Base-by-base conservation (phyloP, 92 coral and sea anemone genomes). In the Zoanthus solanderi region DNA sequence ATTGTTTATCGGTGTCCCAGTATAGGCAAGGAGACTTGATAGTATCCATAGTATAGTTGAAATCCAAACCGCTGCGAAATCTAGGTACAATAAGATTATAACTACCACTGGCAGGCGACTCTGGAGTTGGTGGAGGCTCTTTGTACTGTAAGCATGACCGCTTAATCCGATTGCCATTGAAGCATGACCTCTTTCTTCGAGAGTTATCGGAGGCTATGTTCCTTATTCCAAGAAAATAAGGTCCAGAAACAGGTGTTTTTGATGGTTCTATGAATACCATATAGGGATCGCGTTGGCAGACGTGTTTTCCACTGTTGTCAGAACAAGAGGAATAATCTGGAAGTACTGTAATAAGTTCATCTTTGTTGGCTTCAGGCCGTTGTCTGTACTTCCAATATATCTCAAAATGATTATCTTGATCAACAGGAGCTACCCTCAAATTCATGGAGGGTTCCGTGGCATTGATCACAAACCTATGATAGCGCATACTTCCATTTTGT, bases 1-100 rank as follows among this genome's bases (percentile, higher is more conserved):
- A 48, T 69, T 85, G 78, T 23, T 76, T 85, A 44, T 79, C 84
- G 47, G 73, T 54, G 78, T 89, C 90, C 92, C 92, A 92, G 74
- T 88, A 92, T 76, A 92, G 53, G 73, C 94, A 92, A 17, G 94
- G 88, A 76, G 94, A 89, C 6, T 88, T 84, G 50, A 92, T 88
- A 8, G 90, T 89, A 75, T 90, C 75, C 88, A 92, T 88, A 10
- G 94, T 88, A 78, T 88, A 92, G 76, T 92, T 92, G 10, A 56
- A 50, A 50, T 71, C 86, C 46, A 80, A 32, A 32, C 53, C 58
- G 18, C 81, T 61, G 52, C 85, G 72, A 58, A 71, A 88, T 57
- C 45, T 73, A 15, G 89, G 89, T 2, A 85, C 72, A 32, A 85
- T 72, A 3, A 60, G 61, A 2, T 75, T 69, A 37, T 72, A 85